Evolutionary conservation across 2,113 vertebrate species (phyloP), one percentile per base, ranked within the genome.

Genomic region (Neogale vison): DNA sequence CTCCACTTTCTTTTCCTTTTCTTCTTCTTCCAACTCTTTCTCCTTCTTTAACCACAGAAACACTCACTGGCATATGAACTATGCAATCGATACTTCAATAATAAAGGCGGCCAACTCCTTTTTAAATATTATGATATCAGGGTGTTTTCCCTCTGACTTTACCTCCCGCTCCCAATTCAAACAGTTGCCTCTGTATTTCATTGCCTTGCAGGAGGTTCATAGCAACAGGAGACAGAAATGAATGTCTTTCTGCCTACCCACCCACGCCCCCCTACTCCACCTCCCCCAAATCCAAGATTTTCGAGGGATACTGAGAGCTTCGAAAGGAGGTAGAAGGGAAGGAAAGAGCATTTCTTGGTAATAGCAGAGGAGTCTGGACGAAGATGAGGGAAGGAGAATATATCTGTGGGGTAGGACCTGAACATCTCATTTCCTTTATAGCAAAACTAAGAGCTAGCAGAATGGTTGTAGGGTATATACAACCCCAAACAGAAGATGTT

Each of bases 401-500:
- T 0, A 55, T 1, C 12, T 29, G 2, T n/a, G 4, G 7, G 50
- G 23, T 31, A 23, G 9, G 26, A 18, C 0, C 6, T 2, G 4
- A 86, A n/a, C 5, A 92, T 29, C 15, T 50, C 29, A 45, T 21
- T 57, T 18, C 5, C 74, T 88, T 61, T 50, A 24, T 3, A 18
- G 26, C 39, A 86, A 55, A 34, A 39, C 1, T 17, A 26, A 52
- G 6, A 55, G 3, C 10, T 9, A 3, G 18, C 1, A 36, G 20
- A 18, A 72, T 29, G 18, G 3, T 14, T 21, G 0, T 23, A n/a
- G 31, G 14, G 13, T 31, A 11, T 2, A 3, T 24, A 26, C 1
- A 13, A 23, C 7, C 9, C 7, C 12, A 65, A 24, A 50, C 3
- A 14, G 6, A 18, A 36, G 17, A 76, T 23, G 0, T 1, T 34